phyloP scores from a whole-genome alignment of 1,140 invertebrate species.

The Mizuhopecten yessoensis region DNA sequence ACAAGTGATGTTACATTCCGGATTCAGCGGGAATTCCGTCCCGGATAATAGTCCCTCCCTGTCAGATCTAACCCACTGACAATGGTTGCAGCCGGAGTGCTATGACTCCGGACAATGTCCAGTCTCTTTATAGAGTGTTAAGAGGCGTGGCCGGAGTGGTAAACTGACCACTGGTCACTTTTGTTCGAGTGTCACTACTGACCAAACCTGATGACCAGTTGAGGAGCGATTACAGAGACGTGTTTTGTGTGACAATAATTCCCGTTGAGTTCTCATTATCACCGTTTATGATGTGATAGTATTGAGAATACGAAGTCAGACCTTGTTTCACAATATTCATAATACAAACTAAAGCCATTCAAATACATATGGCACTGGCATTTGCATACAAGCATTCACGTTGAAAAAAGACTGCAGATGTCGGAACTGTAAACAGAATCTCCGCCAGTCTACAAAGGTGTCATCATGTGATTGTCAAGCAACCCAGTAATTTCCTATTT shows the following conservation, averaged over 20 bases:
- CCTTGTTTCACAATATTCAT: constrained; percentile 1
- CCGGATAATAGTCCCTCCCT: background rate
- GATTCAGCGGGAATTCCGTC: background rate
- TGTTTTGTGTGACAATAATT: constrained; percentile 9
- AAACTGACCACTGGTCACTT: constrained; percentile 31
- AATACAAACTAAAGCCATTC: constrained; percentile 26
- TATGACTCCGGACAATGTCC: background rate
- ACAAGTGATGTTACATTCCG: constrained; percentile 33
- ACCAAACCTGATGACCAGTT: constrained; percentile 37
- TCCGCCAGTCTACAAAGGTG: background rate
- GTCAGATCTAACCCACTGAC: background rate
- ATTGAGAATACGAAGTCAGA: constrained; percentile 28
- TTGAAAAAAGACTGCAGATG: constrained; percentile 23
- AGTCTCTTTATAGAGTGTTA: constrained; percentile 27
- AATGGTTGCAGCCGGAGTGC: background rate
- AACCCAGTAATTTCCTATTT: background rate
- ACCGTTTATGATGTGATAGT: constrained; percentile 23
- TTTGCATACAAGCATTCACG: background rate
- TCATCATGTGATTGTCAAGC: background rate
- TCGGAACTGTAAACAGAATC: background rate
- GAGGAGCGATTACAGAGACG: background rate
- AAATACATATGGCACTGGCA: constrained; percentile 30
- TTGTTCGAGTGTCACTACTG: constrained; percentile 1
- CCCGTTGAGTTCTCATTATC: background rate
- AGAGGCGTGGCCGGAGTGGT: constrained; percentile 20